phyloP scores from a whole-genome alignment of 2,113 vertebrate genomes.

The Clinocottus analis region DNA sequence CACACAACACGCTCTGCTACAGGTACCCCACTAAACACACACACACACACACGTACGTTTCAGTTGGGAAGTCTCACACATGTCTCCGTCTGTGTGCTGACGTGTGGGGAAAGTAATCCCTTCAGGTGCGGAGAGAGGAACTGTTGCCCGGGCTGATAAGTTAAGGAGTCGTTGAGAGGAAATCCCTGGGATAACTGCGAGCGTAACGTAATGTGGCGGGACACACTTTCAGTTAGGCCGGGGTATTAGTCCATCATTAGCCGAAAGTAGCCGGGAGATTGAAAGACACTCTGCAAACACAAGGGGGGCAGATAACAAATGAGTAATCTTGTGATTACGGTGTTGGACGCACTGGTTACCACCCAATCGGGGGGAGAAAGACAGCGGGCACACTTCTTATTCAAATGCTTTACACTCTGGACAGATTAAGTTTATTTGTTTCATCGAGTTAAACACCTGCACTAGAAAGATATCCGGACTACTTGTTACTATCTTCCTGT shows the following conservation, averaged over 20 bases:
- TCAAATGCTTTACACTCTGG: background rate
- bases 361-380: conserved; percentile 47
- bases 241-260: conserved; percentile 59
- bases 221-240: conserved; percentile 64
- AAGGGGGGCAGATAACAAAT: conserved; percentile 48
- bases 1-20: conserved; percentile 56
- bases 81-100: conserved; percentile 31
- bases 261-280: conserved; percentile 38
- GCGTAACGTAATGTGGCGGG: conserved; percentile 49
- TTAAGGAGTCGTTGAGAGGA: conserved; percentile 66
- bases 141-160: conserved; percentile 49
- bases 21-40: conserved; percentile 7
- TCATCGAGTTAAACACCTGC: background rate
- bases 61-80: conserved; percentile 36
- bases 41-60: conserved; percentile 25
- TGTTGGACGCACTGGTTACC: conserved; percentile 40
- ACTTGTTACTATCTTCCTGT: background rate
- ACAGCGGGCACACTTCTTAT: background rate
- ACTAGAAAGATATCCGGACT: background rate
- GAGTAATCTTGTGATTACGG: conserved; percentile 59
- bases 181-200: conserved; percentile 70
- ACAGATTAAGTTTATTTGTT: background rate
- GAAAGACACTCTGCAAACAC: conserved; percentile 58
- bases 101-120: conserved; percentile 56
- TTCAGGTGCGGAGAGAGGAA: conserved; percentile 62